Base-by-base conservation (phyloP, 2,888 invertebrate genomes). In the Adela reaumurella region DNA sequence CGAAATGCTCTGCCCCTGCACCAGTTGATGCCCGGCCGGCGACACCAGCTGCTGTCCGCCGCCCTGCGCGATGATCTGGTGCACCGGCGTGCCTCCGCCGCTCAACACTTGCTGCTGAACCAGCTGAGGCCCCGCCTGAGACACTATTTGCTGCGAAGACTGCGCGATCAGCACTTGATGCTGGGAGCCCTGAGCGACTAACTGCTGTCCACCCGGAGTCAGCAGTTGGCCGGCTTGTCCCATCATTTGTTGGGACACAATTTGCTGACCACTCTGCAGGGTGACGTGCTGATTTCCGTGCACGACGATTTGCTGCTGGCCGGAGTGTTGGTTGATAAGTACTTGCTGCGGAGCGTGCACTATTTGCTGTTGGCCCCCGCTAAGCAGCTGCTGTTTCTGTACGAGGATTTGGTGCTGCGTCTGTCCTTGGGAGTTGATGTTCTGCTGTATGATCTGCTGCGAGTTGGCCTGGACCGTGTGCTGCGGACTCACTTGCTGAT, bases 391-490 rank as follows among this genome's bases (percentile, higher is more conserved):
- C 55, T 85, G 85, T 53, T 81, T 82, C 57, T 78, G 79, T 11
- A 78, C 77, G 18, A 78, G 58, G 57, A 78, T 76, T 57, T 71
- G 81, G 60, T 74, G 78, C 52, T 72, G 76, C 3, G 81, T 78
- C 56, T 81, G 82, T 48, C 68, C 78, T 65, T 82, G 83, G 19
- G 77, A 69, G 18, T 77, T 76, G 65, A 84, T 60, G 59, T 81
- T 62, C 56, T 86, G 86, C 62, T 85, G 82, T 19, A 86, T 73
- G 24, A 84, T 74, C 56, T 86, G 84, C 55, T 84, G 82, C 46
- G 81, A 81, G 17, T 72, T 58, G 53, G 84, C 83, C 56, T 83
- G 80, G 17, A 80, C 70, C 20, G 67, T 59, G 51, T 77, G 77
- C 53, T 84, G 83, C 3, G 83, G 83, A 54, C 81, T 83, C 19